These are phyloP conservation scores for Halichoeres trimaculatus DNA, from an alignment of 2,113 vertebrate genomes.

Conservation along the genomic window DNA sequence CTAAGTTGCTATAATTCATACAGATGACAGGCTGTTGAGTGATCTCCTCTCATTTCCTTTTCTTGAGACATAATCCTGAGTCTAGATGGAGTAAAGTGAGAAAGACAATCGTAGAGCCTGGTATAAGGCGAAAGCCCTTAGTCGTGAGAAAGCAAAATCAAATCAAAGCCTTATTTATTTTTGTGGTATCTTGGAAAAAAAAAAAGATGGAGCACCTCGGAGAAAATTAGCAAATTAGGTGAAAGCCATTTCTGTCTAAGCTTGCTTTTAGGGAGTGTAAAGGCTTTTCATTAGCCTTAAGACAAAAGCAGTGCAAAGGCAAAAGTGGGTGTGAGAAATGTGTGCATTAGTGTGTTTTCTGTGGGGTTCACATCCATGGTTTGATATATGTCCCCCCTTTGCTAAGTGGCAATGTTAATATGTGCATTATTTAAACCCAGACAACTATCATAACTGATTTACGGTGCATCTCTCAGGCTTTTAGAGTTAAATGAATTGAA, in stretches of 20 bases:
- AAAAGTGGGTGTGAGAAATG: not conserved
- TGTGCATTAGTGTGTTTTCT: constrained; percentile 13
- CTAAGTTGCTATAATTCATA: too few relatives aligned
- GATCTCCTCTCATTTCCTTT: too few relatives aligned
- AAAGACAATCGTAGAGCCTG: too few relatives aligned
- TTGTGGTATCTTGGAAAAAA: not conserved
- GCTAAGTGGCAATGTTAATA: constrained; percentile 59
- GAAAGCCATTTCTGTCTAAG: constrained; percentile 13
- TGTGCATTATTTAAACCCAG: constrained; percentile 64
- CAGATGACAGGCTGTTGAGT: too few relatives aligned
- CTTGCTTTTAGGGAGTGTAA: constrained; percentile 26
- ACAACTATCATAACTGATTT: constrained; percentile 41
- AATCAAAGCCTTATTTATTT: too few relatives aligned
- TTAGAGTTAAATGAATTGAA: constrained; percentile 32
- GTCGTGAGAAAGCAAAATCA: too few relatives aligned
- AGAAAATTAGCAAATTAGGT: constrained; percentile 17
- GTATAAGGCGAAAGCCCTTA: too few relatives aligned
- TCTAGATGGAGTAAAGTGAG: too few relatives aligned
- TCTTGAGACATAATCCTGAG: too few relatives aligned
- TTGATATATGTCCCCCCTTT: constrained; percentile 42
- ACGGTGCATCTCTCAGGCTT: constrained; percentile 23
- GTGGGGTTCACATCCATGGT: constrained; percentile 15
- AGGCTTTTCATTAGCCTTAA: constrained; percentile 38
- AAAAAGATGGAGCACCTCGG: not conserved
- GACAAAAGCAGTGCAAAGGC: constrained; percentile 3